Evolutionary conservation across 2,797 vertebrate species (phyloP).

Genomic region (Oreortyx pictus): DNA sequence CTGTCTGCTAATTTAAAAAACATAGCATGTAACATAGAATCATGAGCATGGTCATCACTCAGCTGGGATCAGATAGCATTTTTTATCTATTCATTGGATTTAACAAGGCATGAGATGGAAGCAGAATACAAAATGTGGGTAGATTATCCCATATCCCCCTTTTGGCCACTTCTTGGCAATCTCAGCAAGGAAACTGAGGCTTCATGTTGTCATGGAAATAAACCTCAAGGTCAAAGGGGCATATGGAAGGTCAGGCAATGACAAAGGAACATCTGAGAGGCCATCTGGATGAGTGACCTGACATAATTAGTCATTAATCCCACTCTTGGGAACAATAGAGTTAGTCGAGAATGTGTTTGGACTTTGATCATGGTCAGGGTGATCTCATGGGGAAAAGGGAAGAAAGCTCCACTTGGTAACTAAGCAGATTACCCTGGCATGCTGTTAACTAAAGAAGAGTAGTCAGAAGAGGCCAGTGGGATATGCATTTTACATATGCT

Average conservation of each 20-base stretch:
- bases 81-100: constrained; percentile 96
- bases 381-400: constrained; percentile 84
- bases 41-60: constrained; percentile 92
- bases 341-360: constrained; percentile 87
- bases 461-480: constrained; percentile 80
- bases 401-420: constrained; percentile 86
- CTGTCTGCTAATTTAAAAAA: constrained; percentile 96
- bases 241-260: constrained; percentile 91
- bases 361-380: constrained; percentile 87
- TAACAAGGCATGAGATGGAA: constrained; percentile 95
- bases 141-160: constrained; percentile 84
- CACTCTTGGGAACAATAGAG: constrained; percentile 89
- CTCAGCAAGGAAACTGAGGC: constrained; percentile 85
- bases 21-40: constrained; percentile 95
- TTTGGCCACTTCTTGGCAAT: constrained; percentile 84
- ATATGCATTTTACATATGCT: constrained; percentile 83
- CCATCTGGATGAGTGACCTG: constrained; percentile 99
- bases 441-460: constrained; percentile 88
- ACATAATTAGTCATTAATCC: constrained; percentile 99
- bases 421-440: constrained; percentile 95
- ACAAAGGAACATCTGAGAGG: constrained; percentile 94
- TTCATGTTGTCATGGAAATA: constrained; percentile 93
- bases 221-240: constrained; percentile 94
- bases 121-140: constrained; percentile 92
- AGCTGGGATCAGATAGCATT: constrained; percentile 88